phyloP scores from a whole-genome alignment of 1,140 invertebrate species.

The Sycobia sp. region DNA sequence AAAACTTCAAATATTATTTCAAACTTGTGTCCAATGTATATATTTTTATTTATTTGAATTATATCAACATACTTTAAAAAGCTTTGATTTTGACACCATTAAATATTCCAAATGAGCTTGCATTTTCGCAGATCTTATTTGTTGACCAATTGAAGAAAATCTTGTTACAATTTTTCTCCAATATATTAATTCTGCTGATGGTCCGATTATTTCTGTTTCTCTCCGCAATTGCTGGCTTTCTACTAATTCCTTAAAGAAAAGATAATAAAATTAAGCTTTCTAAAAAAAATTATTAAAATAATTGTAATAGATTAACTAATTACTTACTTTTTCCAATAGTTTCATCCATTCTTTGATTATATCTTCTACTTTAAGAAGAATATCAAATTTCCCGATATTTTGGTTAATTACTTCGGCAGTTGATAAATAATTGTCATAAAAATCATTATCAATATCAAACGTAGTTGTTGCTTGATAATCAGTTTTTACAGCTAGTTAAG shows the following conservation, averaged over 20 bases:
- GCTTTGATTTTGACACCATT: constrained; percentile 70
- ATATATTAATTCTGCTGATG: constrained; percentile 78
- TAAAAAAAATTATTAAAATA: neutral
- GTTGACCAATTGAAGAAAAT: constrained; percentile 81
- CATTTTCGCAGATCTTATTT: constrained; percentile 71
- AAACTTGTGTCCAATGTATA: neutral
- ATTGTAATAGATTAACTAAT: neutral
- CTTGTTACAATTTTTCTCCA: constrained; percentile 79
- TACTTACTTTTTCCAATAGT: constrained; percentile 67
- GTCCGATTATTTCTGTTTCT: constrained; percentile 82
- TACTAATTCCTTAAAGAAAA: constrained; percentile 63
- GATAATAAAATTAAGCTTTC: neutral
- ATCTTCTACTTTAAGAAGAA: constrained; percentile 64
- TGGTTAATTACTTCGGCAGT: constrained; percentile 58
- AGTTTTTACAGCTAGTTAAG: constrained; percentile 63
- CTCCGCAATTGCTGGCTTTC: constrained; percentile 75
- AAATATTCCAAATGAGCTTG: constrained; percentile 72
- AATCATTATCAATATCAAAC: constrained; percentile 63
- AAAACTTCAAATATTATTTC: neutral
- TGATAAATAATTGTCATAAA: constrained; percentile 64
- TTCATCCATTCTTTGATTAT: constrained; percentile 69
- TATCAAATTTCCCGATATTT: constrained; percentile 59
- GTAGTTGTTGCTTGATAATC: constrained; percentile 64
- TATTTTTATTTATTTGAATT: neutral
- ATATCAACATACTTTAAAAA: constrained; percentile 66